phyloP scores from a whole-genome alignment of 1,140 invertebrate species.

The Drosophila quadrilineata region DNA sequence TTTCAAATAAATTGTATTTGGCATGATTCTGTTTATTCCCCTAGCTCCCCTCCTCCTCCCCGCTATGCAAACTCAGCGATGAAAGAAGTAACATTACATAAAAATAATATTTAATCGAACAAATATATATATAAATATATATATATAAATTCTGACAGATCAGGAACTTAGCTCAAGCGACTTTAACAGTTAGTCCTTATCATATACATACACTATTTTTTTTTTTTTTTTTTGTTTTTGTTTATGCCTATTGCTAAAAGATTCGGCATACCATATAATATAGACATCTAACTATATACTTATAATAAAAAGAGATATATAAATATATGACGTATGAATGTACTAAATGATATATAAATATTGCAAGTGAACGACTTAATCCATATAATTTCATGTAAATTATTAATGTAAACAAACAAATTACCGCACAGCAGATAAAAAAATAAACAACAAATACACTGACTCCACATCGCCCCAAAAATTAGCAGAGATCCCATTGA shows the following conservation, averaged over 20 bases:
- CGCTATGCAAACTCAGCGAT: constrained; percentile 45
- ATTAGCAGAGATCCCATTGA: constrained; percentile 23
- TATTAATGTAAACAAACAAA: constrained; percentile 50
- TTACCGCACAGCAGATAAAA: constrained; percentile 16
- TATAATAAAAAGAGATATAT: constrained; percentile 18
- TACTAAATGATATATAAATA: constrained; percentile 68
- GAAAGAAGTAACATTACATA: constrained; percentile 26
- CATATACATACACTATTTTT: constrained; percentile 14
- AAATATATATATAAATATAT: constrained; percentile 11
- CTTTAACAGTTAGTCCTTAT: constrained; percentile 26
- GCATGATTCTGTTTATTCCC: too few relatives aligned
- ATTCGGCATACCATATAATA: constrained; percentile 23
- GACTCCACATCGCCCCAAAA: constrained; percentile 3
- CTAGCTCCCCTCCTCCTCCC: background rate
- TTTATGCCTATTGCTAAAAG: constrained; percentile 14
- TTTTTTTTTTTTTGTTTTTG: constrained; percentile 17
- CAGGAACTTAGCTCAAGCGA: constrained; percentile 41
- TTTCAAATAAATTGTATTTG: too few relatives aligned
- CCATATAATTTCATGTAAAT: constrained; percentile 67
- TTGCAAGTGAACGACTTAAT: constrained; percentile 64
- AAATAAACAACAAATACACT: constrained; percentile 37
- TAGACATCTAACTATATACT: constrained; percentile 29
- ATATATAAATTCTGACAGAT: constrained; percentile 29
- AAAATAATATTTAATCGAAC: constrained; percentile 27
- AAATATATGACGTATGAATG: constrained; percentile 40